Evolutionary conservation across 2,113 vertebrate species (phyloP), one percentile per base, ranked within the genome.

Genomic region (Petrocephalus microphthalmus): DNA sequence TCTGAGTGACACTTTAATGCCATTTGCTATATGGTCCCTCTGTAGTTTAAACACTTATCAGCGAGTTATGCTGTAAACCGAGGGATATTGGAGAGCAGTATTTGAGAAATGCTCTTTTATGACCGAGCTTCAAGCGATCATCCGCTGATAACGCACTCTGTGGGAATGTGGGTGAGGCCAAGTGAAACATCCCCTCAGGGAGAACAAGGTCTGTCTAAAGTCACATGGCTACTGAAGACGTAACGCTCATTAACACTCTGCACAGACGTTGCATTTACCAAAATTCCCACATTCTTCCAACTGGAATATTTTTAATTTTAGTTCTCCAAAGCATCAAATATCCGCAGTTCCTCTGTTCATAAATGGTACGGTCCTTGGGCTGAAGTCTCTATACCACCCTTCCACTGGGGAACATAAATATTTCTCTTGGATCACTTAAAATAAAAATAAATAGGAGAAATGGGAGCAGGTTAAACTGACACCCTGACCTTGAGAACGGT

Each of bases 381-480:
- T 33, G 84, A 52, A 49, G 15, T 33, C 29, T 54, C 52, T 49
- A 52, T 29, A 19, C 51, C 1, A 1, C n/a, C 25, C 52, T 37
- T 85, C 84, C 51, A 33, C 15, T 22, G 29, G 19, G 13, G 84
- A 85, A 42, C 84, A 54, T 85, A 85, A 54, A 85, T 85, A 85
- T 85, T 85, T 85, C 84, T 37, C 13, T 85, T 85, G n/a, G 49
- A 85, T 53, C 51, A 54, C 42, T 83, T 83, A 83, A 83, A 83
- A 81, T 81, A 81, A 37, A 45, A 81, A 81, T 81, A 81, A 83
- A 51, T 33, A 53, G 25, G 25, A 33, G 49, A 15, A 85, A 53
- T 53, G 19, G 49, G 11, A 85, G 82, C 42, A 54, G 83, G 25
- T 53, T 85, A 53, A 85, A 85, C n/a, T 51, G 51, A 85, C 51